Evolutionary conservation across 1,140 invertebrate species (phyloP).

Genomic region (Monomorium pharaonis): DNA sequence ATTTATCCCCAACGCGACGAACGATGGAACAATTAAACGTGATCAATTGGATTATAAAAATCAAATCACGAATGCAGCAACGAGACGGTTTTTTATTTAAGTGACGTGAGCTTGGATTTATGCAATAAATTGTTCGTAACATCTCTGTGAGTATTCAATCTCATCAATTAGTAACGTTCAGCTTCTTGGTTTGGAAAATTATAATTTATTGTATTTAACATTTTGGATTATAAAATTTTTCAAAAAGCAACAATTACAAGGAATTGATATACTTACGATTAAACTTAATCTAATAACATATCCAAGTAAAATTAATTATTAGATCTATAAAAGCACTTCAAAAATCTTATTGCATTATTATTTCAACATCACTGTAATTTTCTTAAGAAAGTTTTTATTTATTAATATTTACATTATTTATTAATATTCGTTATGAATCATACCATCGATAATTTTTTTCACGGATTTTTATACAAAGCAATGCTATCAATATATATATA

Average conservation of each 20-base stretch:
- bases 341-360: neutral
- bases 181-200: neutral
- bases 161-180: neutral
- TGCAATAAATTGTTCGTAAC: conserved; percentile 30
- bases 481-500: neutral
- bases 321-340: neutral
- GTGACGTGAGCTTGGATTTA: neutral
- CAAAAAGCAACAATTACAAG: neutral
- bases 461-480: neutral
- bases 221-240: conserved; percentile 7
- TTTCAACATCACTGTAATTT: too few species aligned
- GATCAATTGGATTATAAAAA: conserved; percentile 21
- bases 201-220: too few species aligned
- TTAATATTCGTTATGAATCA: too few species aligned
- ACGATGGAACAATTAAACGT: conserved; percentile 16
- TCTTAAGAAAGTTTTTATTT: neutral
- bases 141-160: conserved; percentile 14
- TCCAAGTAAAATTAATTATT: neutral
- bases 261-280: neutral
- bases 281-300: neutral
- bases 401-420: neutral
- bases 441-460: neutral
- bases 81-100: conserved; percentile 12
- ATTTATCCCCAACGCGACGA: neutral
- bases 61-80: conserved; percentile 13